Conservation (phyloP, 1,140 invertebrate genomes). For the Cherax destructor region DNA sequence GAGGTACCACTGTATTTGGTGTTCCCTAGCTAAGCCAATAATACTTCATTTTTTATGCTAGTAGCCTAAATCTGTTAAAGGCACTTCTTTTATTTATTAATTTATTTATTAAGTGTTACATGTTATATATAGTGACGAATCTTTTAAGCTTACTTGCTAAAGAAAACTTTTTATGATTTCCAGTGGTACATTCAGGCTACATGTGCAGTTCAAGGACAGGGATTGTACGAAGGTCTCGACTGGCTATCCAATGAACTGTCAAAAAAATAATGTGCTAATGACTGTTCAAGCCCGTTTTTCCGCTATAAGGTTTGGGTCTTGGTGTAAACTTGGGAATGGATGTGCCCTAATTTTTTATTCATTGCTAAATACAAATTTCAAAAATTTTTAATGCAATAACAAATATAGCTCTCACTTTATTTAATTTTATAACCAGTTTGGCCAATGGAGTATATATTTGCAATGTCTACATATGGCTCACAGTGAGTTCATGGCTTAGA, state of each 20-base stretch:
- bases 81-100: no score
- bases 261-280: conserved; percentile 74
- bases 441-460: background rate
- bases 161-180: conserved; percentile 46
- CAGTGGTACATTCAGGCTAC: conserved; percentile 98
- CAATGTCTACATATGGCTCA: background rate
- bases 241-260: conserved; percentile 93
- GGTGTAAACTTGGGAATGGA: conserved; percentile 23
- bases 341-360: conserved; percentile 26
- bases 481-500: background rate
- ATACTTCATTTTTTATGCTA: background rate
- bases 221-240: conserved; percentile 98
- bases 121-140: no score
- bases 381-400: background rate
- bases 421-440: background rate
- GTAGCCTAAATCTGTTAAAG: background rate
- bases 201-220: conserved; percentile 97
- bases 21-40: background rate
- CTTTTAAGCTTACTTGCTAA: no score
- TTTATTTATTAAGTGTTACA: no score
- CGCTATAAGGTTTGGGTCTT: conserved; percentile 5
- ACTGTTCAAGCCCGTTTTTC: background rate
- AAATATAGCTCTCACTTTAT: background rate
- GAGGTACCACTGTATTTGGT: no score
- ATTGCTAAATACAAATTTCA: conserved; percentile 20